phyloP scores from a whole-genome alignment of 2,113 vertebrate genomes.

The Falco punctatus region DNA sequence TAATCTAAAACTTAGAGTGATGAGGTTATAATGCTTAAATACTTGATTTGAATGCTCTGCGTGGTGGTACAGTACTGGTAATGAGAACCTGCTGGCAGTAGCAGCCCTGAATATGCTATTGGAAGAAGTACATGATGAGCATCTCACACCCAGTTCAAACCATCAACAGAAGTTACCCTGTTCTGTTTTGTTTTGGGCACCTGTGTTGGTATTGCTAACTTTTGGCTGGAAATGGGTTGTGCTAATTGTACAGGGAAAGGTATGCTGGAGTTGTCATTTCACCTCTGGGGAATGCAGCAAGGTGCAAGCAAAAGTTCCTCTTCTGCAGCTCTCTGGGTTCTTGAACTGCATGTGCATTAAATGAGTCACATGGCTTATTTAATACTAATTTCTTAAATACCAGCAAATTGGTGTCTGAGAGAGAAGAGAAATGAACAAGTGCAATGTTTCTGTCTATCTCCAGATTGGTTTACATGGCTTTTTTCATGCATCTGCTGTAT shows the following conservation, averaged over 20 bases:
- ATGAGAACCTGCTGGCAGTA: not conserved
- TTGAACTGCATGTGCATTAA: not conserved
- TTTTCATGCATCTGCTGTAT: not conserved
- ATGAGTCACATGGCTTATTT: not conserved
- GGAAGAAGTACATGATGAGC: not conserved
- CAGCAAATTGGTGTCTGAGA: not conserved
- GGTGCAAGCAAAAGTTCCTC: not conserved
- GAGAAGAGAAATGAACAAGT: not conserved
- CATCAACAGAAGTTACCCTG: not conserved
- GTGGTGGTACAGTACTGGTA: not conserved
- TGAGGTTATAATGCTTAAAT: not conserved
- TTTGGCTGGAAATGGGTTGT: not conserved
- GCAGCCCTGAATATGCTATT: not conserved
- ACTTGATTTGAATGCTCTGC: not conserved
- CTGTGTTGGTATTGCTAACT: not conserved
- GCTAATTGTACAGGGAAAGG: not conserved
- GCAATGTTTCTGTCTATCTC: not conserved
- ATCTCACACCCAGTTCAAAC: not conserved
- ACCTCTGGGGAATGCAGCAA: not conserved
- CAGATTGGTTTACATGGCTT: not conserved
- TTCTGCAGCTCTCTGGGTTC: not conserved
- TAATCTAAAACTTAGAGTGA: not conserved
- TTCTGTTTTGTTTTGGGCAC: not conserved
- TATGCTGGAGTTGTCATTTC: not conserved
- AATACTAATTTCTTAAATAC: not conserved